Evolutionary conservation across 2,888 invertebrate species (phyloP), one percentile per base, ranked within the genome.

Genomic region (Acanthosoma haemorrhoidale): DNA sequence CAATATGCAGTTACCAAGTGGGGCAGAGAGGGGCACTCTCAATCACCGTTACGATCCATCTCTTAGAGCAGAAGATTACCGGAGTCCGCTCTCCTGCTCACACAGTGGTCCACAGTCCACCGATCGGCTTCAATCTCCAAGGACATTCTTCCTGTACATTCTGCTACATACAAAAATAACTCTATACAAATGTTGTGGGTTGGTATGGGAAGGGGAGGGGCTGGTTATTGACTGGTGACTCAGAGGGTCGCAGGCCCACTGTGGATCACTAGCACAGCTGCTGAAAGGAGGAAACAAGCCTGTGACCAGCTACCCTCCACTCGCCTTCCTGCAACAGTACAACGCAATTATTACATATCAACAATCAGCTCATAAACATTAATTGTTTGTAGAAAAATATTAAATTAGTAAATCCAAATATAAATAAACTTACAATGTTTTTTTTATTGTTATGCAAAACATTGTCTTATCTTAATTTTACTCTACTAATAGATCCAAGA

Each of bases 111-210:
- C 43, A 58, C n/a, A 15, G 5, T 29, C 29, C 31, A 59, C 32
- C 16, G 59, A 59, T 32, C 59, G 31, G 9, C 11, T 16, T 15
- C 15, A 32, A 16, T 11, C 32, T 59, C 18, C 32, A 36, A 9
- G 8, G 8, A 36, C 36, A 9, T 36, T 13, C n/a, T n/a, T n/a
- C n/a, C n/a, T n/a, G n/a, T n/a, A n/a, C n/a, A n/a, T n/a, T n/a
- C n/a, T 58, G 11, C 64, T 29, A 51, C 57, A 34, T 67, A 67
- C 34, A 67, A 67, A 67, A 67, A 67, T 67, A 67, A 31, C 32
- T 67, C 34, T 67, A 29, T 67, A 18, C 57, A 67, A 18, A 63
- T 63, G 36, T 34, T 1, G 43, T 2, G 57, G 5, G 1, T 0
- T 1, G 21, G 9, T 2, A 25, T 5, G 21, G 9, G 9, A 58